A percentile compares a stretch with the other conserved stretches of the same genome.
Conservation (phyloP, 2,797 vertebrate genomes). For the Hydrophis major region DNA sequence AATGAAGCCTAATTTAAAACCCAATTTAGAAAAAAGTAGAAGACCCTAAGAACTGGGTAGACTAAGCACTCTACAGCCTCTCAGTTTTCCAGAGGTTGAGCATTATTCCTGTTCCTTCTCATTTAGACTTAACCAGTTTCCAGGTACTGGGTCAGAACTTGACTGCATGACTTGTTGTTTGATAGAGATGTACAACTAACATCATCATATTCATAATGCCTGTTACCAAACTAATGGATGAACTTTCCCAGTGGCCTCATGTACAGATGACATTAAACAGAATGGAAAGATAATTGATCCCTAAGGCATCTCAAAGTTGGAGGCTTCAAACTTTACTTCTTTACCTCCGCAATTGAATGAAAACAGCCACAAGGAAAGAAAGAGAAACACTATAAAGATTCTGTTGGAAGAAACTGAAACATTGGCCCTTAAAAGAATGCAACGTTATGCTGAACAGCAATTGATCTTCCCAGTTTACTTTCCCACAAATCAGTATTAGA, state of each 20-base stretch:
- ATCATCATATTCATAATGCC: background rate
- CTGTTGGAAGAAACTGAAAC: background rate
- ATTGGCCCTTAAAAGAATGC: conserved; percentile 7
- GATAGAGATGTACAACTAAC: background rate
- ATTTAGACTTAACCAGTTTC: background rate
- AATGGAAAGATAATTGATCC: background rate
- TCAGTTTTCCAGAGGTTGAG: background rate
- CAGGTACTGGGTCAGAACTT: background rate
- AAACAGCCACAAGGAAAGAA: background rate
- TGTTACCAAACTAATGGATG: background rate
- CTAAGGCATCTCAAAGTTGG: background rate
- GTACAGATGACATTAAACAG: background rate
- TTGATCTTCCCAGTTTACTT: conserved; percentile 5
- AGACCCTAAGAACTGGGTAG: background rate
- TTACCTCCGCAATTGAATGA: background rate
- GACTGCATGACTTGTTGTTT: background rate
- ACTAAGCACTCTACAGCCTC: background rate
- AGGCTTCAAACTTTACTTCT: background rate
- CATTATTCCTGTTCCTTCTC: background rate
- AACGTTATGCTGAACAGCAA: conserved; percentile 9
- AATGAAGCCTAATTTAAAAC: background rate
- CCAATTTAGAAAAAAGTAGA: background rate
- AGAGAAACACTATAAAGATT: background rate
- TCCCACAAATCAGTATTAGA: background rate
- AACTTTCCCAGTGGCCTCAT: background rate